Conservation (phyloP, 2,113 vertebrate genomes). For the Cryptotis parvus region DNA sequence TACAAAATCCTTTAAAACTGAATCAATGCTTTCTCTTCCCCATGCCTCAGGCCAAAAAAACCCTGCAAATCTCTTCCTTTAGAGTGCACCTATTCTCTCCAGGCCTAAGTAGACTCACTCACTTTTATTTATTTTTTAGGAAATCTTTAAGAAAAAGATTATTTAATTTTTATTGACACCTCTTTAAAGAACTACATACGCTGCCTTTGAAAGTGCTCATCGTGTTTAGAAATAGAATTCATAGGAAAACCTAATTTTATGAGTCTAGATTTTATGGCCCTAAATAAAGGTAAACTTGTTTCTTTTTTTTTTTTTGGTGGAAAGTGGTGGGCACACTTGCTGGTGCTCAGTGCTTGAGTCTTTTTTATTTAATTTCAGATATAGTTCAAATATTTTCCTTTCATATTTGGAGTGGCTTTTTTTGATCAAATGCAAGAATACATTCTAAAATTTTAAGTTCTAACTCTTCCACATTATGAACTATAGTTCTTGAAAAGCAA, state of each 20-base stretch:
- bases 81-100: slow-evolving; percentile 57
- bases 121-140: neutral
- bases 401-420: neutral
- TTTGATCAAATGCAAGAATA: neutral
- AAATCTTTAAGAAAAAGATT: neutral
- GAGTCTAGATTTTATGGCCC: neutral
- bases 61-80: slow-evolving; percentile 65
- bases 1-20: slow-evolving; percentile 84
- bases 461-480: neutral
- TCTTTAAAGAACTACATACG: neutral
- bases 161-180: neutral
- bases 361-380: neutral
- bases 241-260: slow-evolving; percentile 37
- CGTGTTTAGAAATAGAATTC: slow-evolving; percentile 1
- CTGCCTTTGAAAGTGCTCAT: neutral
- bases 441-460: neutral
- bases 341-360: too few relatives aligned
- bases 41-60: slow-evolving; percentile 65
- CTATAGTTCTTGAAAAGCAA: neutral
- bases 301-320: too few relatives aligned
- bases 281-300: slow-evolving; percentile 46
- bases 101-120: neutral
- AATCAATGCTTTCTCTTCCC: slow-evolving; percentile 79
- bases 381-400: slow-evolving; percentile 30
- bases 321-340: too few relatives aligned